Conservation (phyloP, 2,797 vertebrate genomes). For the Acanthurus lineatus region DNA sequence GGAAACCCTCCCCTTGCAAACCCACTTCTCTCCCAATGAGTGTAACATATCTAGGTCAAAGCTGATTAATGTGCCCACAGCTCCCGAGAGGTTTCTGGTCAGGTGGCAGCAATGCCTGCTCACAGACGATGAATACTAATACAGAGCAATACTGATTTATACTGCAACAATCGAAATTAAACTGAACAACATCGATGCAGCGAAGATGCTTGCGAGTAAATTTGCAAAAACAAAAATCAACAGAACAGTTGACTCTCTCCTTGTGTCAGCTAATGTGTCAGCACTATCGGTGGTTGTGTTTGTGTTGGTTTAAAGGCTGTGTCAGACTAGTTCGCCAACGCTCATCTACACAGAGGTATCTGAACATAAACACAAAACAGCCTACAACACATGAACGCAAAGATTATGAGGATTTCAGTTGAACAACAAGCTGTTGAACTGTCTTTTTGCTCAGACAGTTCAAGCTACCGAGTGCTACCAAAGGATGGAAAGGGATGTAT, state of each 20-base stretch:
- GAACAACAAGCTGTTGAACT: slow-evolving; percentile 16
- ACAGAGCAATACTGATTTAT: slow-evolving; percentile 33
- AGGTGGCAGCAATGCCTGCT: slow-evolving; percentile 77
- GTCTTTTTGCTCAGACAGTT: slow-evolving; percentile 17
- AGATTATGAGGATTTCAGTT: slow-evolving; percentile 9
- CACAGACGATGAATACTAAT: slow-evolving; percentile 67
- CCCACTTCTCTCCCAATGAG: slow-evolving; percentile 73
- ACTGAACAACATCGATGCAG: slow-evolving; percentile 14
- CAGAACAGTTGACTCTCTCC: slow-evolving; percentile 14
- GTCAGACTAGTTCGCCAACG: neutral
- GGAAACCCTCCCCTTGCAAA: slow-evolving; percentile 74
- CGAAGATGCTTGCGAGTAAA: neutral
- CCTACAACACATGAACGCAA: slow-evolving; percentile 1
- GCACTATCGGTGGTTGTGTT: slow-evolving; percentile 21
- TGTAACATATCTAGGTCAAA: slow-evolving; percentile 86
- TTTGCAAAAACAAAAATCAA: neutral
- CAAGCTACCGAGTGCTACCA: slow-evolving; percentile 23
- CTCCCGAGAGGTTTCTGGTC: slow-evolving; percentile 78
- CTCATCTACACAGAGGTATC: neutral
- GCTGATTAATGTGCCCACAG: slow-evolving; percentile 86
- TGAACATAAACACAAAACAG: slow-evolving; percentile 11
- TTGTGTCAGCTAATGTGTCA: slow-evolving; percentile 27
- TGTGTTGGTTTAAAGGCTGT: neutral
- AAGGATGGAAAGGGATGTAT: slow-evolving; percentile 34
- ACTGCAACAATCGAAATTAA: slow-evolving; percentile 8